These are phyloP conservation scores for Nasonia giraulti DNA, from an alignment of 1,140 invertebrate genomes.

Conservation along the genomic window DNA sequence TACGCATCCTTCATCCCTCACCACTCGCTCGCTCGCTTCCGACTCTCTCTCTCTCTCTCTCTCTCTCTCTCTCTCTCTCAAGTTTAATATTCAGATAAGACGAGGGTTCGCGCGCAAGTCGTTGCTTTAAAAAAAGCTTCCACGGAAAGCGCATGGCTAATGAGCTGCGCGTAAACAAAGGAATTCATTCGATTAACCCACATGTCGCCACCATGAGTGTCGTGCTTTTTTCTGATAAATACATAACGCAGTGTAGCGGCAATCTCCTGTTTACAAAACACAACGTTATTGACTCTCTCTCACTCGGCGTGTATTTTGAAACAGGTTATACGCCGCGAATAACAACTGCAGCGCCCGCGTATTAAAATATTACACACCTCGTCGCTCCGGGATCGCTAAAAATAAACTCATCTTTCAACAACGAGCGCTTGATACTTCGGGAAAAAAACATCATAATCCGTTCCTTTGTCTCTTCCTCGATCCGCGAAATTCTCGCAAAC, in stretches of 20 bases:
- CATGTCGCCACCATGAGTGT: not conserved
- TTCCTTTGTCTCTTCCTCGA: not conserved
- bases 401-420: no score
- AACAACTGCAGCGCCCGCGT: no score
- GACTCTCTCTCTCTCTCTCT: no score
- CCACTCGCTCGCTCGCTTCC: not conserved
- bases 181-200: constrained; percentile 17
- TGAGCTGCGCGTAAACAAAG: not conserved
- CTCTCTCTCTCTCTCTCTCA: constrained; percentile 8
- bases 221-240: no score
- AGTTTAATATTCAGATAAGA: constrained; percentile 16
- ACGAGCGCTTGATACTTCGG: no score
- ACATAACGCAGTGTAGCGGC: no score
- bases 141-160: not conserved
- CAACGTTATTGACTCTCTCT: not conserved
- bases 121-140: not conserved
- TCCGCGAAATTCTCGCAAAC: not conserved
- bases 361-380: no score
- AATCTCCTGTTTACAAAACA: not conserved
- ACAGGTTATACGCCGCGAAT: no score
- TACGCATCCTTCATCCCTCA: not conserved
- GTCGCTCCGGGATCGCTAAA: no score
- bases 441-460: no score
- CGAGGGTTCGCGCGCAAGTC: not conserved
- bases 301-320: no score